Evolutionary conservation across 2,888 invertebrate species (phyloP).

Genomic region (Petrolisthes manimaculis): DNA sequence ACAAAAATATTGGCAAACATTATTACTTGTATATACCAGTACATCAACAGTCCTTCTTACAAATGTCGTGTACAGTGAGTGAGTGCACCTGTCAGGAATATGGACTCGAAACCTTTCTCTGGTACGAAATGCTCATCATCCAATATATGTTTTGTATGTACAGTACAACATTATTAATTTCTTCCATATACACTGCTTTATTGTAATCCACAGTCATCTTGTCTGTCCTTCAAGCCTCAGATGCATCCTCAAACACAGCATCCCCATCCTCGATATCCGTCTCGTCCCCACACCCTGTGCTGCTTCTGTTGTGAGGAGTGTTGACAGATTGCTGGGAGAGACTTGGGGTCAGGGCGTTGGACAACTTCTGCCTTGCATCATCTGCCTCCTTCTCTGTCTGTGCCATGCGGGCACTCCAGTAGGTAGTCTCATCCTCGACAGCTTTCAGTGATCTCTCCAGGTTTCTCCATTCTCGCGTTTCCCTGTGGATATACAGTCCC

Average conservation of each 20-base stretch:
- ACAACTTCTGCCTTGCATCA: slow-evolving; percentile 34
- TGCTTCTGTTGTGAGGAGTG: background rate
- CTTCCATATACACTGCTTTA: background rate
- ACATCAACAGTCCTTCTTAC: too few relatives aligned
- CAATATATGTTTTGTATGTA: too few relatives aligned
- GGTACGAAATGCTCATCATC: too few relatives aligned
- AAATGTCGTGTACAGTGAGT: too few relatives aligned
- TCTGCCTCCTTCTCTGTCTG: slow-evolving; percentile 41
- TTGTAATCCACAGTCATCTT: background rate
- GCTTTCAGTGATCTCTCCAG: slow-evolving; percentile 23
- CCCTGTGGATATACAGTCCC: background rate
- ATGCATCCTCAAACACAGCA: background rate
- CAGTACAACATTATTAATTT: too few relatives aligned
- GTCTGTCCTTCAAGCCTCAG: background rate
- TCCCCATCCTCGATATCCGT: background rate
- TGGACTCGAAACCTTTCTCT: too few relatives aligned
- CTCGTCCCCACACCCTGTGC: background rate
- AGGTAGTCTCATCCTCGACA: slow-evolving; percentile 29
- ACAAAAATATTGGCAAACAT: too few relatives aligned
- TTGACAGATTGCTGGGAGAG: slow-evolving; percentile 13
- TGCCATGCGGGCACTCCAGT: slow-evolving; percentile 14
- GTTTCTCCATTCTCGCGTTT: slow-evolving; percentile 23
- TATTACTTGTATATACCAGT: too few relatives aligned
- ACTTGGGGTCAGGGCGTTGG: slow-evolving; percentile 16
- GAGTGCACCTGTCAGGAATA: too few relatives aligned